Evolutionary conservation across 2,113 vertebrate genomes (phyloP), one percentile per base, ranked within the genome.

Genomic region (Ochotona curzoniae): DNA sequence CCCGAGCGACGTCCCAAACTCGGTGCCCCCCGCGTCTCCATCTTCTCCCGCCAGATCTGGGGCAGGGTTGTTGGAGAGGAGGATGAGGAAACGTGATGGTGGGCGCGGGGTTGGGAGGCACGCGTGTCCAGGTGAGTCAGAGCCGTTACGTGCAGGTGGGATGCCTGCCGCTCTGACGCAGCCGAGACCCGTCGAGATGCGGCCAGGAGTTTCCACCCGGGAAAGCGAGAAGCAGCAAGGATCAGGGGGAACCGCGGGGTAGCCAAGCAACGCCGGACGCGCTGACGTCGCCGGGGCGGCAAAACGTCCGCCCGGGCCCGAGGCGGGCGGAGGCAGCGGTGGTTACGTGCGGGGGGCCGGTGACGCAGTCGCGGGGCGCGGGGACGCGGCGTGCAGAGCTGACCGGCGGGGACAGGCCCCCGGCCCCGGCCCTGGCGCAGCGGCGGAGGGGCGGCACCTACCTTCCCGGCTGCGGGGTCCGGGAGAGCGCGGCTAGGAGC

Each of bases 181-280:
- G 94, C 63, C 66, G 32, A 83, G 86, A 74, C 61, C 87, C 76
- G 82, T 90, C 78, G 90, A 26, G 96, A 85, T 96, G 54, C 88
- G 79, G 83, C 92, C 92, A 89, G 85, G 38, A 44, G 38, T 44
- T 49, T 87, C 69, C 93, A 30, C 87, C 89, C 47, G 25, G 93
- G 94, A 44, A 90, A 78, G 60, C 70, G 49, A 83, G 87, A 61
- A 25, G 95, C 90, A 26, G 92, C 89, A 83, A 96, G 95, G 38
- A 44, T 6, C 63, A 92, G 32, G 94, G 92, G 83, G 63, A 64
- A 61, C 95, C 51, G 93, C 92, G 88, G 93, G 95, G 97, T 96
- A 96, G 97, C 96, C 95, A 97, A 95, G 96, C 97, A 96, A 97
- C 97, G 96, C 93, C 89, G 94, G 97, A 96, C 97, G 97, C 96